Evolutionary conservation across 1,140 invertebrate species (phyloP).

Genomic region (Drosophila tsacasi): DNA sequence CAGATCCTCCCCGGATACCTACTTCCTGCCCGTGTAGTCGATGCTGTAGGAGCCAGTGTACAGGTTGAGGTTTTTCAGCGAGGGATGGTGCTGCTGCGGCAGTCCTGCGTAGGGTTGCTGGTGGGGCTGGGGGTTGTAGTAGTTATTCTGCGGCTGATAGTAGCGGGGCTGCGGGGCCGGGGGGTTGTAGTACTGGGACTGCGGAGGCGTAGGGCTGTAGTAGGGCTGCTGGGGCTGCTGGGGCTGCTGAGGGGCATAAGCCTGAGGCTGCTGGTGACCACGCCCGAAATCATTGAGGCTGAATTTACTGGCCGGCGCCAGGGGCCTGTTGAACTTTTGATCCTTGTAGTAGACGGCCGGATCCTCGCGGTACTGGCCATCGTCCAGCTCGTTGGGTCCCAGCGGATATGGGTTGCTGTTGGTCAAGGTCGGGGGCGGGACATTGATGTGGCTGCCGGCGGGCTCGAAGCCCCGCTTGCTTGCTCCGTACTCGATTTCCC

Average conservation of each 20-base stretch:
- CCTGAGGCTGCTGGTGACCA: conserved; percentile 45
- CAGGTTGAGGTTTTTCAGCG: conserved; percentile 75
- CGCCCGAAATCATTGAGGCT: conserved; percentile 69
- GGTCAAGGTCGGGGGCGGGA: conserved; percentile 90
- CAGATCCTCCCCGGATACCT: conserved; percentile 19
- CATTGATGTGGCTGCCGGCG: conserved; percentile 91
- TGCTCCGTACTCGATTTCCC: conserved; percentile 94
- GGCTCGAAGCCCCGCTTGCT: conserved; percentile 95
- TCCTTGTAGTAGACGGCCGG: conserved; percentile 92
- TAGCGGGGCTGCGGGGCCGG: conserved; percentile 78
- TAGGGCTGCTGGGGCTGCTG: conserved; percentile 58
- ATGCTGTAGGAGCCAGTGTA: conserved; percentile 83
- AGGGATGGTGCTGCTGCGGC: conserved; percentile 77
- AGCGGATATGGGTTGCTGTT: conserved; percentile 86
- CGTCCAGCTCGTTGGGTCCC: conserved; percentile 90
- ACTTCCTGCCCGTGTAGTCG: conserved; percentile 82
- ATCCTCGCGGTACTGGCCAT: conserved; percentile 93
- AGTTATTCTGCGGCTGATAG: conserved; percentile 74
- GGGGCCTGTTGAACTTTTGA: conserved; percentile 88
- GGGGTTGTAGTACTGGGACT: conserved; percentile 65
- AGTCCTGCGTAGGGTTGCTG: conserved; percentile 58
- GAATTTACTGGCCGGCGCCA: conserved; percentile 76
- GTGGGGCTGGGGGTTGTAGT: conserved; percentile 72
- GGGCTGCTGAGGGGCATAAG: conserved; percentile 51
- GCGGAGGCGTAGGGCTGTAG: conserved; percentile 75